A percentile compares a stretch with the other conserved stretches of the same genome.
These are phyloP conservation scores for Perognathus longimembris DNA, from an alignment of 2,113 vertebrate genomes.

Conservation along the genomic window DNA sequence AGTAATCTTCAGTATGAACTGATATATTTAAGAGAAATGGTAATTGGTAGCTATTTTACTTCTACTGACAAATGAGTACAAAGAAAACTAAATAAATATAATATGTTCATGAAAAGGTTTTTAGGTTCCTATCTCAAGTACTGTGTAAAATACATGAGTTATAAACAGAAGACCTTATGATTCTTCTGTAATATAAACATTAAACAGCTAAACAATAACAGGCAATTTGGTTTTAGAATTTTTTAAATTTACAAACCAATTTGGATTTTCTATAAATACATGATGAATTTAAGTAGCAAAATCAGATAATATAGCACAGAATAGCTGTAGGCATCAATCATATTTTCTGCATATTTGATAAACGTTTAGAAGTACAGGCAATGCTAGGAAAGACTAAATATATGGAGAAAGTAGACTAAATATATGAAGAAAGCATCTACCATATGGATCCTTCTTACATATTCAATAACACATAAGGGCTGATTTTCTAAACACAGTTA, in stretches of 20 bases:
- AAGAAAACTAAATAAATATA: constrained; percentile 17
- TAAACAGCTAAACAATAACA: neutral
- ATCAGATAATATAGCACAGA: neutral
- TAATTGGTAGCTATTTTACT: constrained; percentile 8
- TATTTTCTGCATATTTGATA: constrained; percentile 13
- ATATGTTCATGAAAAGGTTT: constrained; percentile 16
- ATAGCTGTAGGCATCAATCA: neutral
- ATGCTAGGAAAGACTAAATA: neutral
- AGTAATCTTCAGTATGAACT: neutral
- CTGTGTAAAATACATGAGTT: neutral
- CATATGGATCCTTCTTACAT: neutral
- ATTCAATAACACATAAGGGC: neutral
- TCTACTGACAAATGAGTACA: neutral
- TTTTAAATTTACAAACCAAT: constrained; percentile 23
- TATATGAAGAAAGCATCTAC: neutral
- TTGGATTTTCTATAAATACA: constrained; percentile 2
- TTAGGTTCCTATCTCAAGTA: constrained; percentile 5
- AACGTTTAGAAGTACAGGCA: neutral
- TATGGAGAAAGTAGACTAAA: neutral
- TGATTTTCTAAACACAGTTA: constrained; percentile 28
- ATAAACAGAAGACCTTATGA: constrained; percentile 7
- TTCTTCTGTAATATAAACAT: constrained; percentile 18
- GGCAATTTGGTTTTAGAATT: constrained; percentile 23
- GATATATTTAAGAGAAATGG: neutral
- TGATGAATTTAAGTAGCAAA: neutral